A percentile compares a stretch with the other conserved stretches of the same genome.
Evolutionary conservation across 2,797 vertebrate genomes (phyloP).

Genomic region (Anguilla pacifica): DNA sequence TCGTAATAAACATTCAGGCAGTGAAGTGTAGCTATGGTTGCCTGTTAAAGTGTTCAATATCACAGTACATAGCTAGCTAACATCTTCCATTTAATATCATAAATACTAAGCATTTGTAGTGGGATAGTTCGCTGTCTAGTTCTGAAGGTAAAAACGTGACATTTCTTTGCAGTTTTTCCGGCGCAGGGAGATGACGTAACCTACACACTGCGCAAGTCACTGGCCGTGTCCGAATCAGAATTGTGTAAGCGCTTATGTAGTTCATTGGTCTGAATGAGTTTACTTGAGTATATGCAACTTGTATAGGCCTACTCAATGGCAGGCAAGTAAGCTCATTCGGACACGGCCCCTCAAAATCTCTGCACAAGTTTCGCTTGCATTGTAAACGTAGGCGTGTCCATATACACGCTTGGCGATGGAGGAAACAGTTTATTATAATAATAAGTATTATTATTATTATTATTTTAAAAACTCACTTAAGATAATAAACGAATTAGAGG

Average conservation of each 20-base stretch:
- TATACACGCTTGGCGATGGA: not conserved
- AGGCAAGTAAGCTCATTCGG: too few species aligned
- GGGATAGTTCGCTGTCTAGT: not conserved
- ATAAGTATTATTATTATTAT: not conserved
- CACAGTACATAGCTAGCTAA: not conserved
- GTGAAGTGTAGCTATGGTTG: not conserved
- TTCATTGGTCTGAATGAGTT: too few species aligned
- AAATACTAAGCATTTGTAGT: not conserved
- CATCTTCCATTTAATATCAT: not conserved
- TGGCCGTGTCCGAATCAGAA: not conserved
- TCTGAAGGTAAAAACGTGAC: constrained; percentile 43
- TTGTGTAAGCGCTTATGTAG: too few species aligned
- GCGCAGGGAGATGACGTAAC: constrained; percentile 64
- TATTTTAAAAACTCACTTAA: not conserved
- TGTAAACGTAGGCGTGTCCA: not conserved
- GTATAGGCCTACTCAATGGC: too few species aligned
- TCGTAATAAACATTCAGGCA: constrained; percentile 59
- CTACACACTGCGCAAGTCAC: not conserved
- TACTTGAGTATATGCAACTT: too few species aligned
- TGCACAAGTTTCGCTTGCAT: not conserved
- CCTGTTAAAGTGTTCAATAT: not conserved
- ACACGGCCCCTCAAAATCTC: too few species aligned
- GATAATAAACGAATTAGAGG: not conserved
- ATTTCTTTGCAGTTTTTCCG: constrained; percentile 49
- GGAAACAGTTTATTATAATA: not conserved